A percentile compares a stretch with the other conserved stretches of the same genome.
phyloP scores from a whole-genome alignment of 2,797 vertebrate genomes.

The Poecilia velifera region DNA sequence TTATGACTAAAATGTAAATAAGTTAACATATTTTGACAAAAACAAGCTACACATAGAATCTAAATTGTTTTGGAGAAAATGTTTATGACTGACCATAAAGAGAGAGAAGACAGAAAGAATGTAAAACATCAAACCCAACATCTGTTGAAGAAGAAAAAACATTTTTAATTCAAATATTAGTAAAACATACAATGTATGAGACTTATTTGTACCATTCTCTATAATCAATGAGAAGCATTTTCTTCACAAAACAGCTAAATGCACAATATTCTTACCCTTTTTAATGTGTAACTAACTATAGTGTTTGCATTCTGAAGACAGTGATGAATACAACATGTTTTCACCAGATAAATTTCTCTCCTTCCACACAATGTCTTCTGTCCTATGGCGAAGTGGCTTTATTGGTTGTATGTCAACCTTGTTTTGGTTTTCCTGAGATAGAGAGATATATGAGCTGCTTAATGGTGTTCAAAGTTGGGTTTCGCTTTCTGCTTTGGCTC shows the following conservation, averaged over 20 bases:
- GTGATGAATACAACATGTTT: background rate
- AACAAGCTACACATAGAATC: too few relatives aligned
- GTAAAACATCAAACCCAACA: too few relatives aligned
- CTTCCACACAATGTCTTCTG: background rate
- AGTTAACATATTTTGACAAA: too few relatives aligned
- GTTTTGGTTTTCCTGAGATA: background rate
- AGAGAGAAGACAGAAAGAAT: too few relatives aligned
- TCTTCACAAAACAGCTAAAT: background rate
- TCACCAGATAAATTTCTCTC: background rate
- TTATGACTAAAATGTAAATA: too few relatives aligned
- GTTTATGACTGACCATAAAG: too few relatives aligned
- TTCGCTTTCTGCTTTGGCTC: constrained; percentile 1
- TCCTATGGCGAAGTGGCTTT: background rate
- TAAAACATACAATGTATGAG: background rate
- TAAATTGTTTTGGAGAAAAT: too few relatives aligned
- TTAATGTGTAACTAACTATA: background rate
- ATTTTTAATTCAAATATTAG: background rate
- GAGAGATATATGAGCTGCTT: background rate
- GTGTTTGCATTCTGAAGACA: background rate
- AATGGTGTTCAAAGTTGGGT: background rate
- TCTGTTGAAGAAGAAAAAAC: background rate
- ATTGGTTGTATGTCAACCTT: background rate
- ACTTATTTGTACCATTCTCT: background rate
- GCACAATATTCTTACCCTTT: background rate
- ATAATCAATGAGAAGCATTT: background rate